Evolutionary conservation across 2,113 vertebrate genomes (phyloP).

Genomic region (Crotalus tigris): DNA sequence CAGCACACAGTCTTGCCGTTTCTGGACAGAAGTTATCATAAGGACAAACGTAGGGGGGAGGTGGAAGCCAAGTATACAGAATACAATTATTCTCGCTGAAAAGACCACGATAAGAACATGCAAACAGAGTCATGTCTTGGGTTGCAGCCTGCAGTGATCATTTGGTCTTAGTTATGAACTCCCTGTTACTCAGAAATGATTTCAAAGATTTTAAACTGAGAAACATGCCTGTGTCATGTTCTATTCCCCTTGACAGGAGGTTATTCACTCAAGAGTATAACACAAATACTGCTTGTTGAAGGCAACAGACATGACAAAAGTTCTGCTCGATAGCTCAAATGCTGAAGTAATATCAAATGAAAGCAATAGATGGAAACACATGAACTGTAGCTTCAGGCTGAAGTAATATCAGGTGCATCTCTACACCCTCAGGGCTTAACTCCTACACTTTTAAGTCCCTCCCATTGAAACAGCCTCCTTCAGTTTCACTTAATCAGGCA

Average conservation of each 20-base stretch:
- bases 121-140: neutral
- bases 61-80: neutral
- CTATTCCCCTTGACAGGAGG: neutral
- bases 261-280: neutral
- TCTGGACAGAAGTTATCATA: conserved; percentile 45
- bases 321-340: conserved; percentile 41
- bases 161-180: neutral
- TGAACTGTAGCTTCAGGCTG: conserved; percentile 88
- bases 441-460: conserved; percentile 88
- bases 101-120: neutral
- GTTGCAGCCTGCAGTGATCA: conserved; percentile 1
- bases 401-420: conserved; percentile 94
- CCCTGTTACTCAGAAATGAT: neutral
- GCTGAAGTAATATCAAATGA: conserved; percentile 62
- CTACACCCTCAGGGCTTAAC: conserved; percentile 91
- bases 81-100: conserved; percentile 16
- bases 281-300: conserved; percentile 50
- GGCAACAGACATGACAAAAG: conserved; percentile 48
- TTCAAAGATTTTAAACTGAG: neutral
- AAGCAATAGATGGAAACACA: conserved; percentile 73
- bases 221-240: neutral
- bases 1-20: conserved; percentile 57
- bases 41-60: conserved; percentile 53
- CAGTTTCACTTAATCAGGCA: conserved; percentile 78
- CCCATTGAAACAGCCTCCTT: conserved; percentile 84